phyloP scores from a whole-genome alignment of 2,888 invertebrate species.

The Hemithea aestivaria region DNA sequence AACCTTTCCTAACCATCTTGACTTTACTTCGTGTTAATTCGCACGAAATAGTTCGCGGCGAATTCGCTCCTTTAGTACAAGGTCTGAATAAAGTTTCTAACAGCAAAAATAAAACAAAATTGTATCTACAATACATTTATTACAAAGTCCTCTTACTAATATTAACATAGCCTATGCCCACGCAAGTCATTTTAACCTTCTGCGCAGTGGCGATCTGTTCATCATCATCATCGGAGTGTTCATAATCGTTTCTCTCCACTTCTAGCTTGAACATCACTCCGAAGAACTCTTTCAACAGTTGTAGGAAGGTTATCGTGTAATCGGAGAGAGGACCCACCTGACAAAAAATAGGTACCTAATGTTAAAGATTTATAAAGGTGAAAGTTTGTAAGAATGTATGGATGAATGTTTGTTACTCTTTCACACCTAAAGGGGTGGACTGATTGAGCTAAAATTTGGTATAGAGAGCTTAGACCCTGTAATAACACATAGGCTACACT shows the following conservation, averaged over 20 bases:
- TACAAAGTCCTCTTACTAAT: constrained; percentile 88
- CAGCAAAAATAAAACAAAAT: not conserved
- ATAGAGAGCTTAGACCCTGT: too few species aligned
- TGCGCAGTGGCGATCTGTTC: constrained; percentile 55
- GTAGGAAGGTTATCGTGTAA: constrained; percentile 92
- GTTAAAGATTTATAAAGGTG: constrained; percentile 27
- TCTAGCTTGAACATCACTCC: constrained; percentile 96
- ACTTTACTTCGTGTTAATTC: too few species aligned
- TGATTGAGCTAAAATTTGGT: too few species aligned
- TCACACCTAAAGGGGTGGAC: too few species aligned
- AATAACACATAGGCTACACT: too few species aligned
- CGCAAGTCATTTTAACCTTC: constrained; percentile 92
- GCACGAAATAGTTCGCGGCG: too few species aligned
- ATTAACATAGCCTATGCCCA: constrained; percentile 96
- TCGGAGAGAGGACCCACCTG: constrained; percentile 82
- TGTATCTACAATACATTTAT: constrained; percentile 24
- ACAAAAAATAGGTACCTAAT: constrained; percentile 1
- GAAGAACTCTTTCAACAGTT: constrained; percentile 95
- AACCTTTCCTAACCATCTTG: too few species aligned
- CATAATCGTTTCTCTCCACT: constrained; percentile 60
- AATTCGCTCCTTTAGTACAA: too few species aligned
- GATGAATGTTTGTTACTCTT: too few species aligned
- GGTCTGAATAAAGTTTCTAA: constrained; percentile 2
- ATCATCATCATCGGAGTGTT: constrained; percentile 74
- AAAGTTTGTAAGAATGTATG: too few species aligned